A percentile compares a stretch with the other conserved stretches of the same genome.
These are phyloP conservation scores for Sylvilagus bachmani DNA, from an alignment of 2,113 vertebrate species.

Conservation along the genomic window DNA sequence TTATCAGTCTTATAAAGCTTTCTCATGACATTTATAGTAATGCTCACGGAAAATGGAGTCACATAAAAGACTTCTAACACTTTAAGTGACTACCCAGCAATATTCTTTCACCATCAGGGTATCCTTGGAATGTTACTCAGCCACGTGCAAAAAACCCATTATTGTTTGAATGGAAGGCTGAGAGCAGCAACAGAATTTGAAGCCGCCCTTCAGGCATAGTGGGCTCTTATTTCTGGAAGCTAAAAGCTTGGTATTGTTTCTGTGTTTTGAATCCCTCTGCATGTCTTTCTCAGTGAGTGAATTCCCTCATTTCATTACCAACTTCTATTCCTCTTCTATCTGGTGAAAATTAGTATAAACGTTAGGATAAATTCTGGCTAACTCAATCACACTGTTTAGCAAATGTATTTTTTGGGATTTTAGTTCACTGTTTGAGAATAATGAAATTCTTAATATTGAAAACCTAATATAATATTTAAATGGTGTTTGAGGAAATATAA, in stretches of 20 bases:
- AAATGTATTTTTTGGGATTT: conserved; percentile 66
- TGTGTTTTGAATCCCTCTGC: conserved; percentile 34
- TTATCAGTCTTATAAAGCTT: conserved; percentile 62
- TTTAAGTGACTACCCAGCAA: conserved; percentile 63
- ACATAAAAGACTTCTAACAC: conserved; percentile 63
- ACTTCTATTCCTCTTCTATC: not conserved
- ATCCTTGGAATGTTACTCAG: not conserved
- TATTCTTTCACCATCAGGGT: conserved; percentile 16
- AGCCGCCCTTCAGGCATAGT: not conserved
- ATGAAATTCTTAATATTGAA: conserved; percentile 70
- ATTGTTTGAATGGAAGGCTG: not conserved
- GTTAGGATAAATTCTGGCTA: conserved; percentile 29
- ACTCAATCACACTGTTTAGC: conserved; percentile 11
- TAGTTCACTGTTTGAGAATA: conserved; percentile 62
- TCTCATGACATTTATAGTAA: conserved; percentile 68
- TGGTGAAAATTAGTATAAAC: conserved; percentile 56
- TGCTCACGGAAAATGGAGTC: conserved; percentile 64
- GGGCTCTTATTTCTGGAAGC: not conserved
- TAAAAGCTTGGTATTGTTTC: conserved; percentile 32
- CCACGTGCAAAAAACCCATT: not conserved
- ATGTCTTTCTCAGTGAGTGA: conserved; percentile 3
- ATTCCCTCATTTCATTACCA: conserved; percentile 8
- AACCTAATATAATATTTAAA: conserved; percentile 49
- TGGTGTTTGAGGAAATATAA: conserved; percentile 16
- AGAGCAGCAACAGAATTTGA: not conserved